A percentile compares a stretch with the other conserved stretches of the same genome.
Conservation (phyloP, 2,113 vertebrate species). For the Pheucticus melanocephalus region DNA sequence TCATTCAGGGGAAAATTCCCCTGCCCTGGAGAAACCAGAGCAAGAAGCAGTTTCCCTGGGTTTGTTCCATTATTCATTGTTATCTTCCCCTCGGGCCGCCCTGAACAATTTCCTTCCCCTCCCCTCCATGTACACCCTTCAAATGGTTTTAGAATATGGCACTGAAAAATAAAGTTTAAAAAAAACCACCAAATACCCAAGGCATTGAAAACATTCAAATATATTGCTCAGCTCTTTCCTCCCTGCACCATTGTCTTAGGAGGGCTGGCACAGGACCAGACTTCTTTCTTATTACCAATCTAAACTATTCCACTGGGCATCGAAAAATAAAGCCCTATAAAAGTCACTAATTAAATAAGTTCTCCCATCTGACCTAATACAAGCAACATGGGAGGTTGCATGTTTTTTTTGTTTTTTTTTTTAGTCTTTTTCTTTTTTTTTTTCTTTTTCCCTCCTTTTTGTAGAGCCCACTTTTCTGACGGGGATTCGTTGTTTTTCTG, state of each 20-base stretch:
- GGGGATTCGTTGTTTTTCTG: conserved; percentile 32
- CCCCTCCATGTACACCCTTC: background rate
- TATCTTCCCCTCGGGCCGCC: background rate
- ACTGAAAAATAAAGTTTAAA: conserved; percentile 12
- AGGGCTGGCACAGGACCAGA: conserved; percentile 13
- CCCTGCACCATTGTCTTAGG: conserved; percentile 29
- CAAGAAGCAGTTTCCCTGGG: background rate
- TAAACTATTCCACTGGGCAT: conserved; percentile 55
- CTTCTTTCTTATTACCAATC: conserved; percentile 61
- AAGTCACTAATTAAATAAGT: conserved; percentile 66
- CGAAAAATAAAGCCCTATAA: conserved; percentile 62
- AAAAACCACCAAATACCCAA: background rate
- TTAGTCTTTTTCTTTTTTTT: background rate
- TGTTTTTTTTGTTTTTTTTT: background rate
- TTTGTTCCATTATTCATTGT: conserved; percentile 41
- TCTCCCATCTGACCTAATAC: conserved; percentile 62
- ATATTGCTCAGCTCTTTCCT: conserved; percentile 42
- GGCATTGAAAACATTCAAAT: conserved; percentile 48
- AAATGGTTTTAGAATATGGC: conserved; percentile 23
- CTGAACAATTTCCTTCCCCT: conserved; percentile 51
- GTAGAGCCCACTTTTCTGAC: conserved; percentile 7
- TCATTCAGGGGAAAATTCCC: background rate
- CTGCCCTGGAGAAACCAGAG: background rate
- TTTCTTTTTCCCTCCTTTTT: background rate
- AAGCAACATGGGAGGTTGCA: conserved; percentile 44